Evolutionary conservation across 30 jellyfish, hydroid and myxozoan genomes (phyloP).

Genomic region (Phacellophora camtschatica): DNA sequence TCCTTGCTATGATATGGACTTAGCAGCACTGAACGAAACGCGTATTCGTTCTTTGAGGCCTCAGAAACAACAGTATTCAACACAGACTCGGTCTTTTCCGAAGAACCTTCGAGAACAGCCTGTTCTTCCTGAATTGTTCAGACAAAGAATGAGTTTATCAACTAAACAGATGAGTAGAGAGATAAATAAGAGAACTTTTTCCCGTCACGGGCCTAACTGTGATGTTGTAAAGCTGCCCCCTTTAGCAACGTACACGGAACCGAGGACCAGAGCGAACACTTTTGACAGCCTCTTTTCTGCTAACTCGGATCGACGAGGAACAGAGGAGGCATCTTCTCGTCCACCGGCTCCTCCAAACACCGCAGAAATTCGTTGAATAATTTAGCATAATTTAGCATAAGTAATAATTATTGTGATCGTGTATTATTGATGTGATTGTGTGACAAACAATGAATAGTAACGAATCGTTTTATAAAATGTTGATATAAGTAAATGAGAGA

Average conservation of each 20-base stretch:
- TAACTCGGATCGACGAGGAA: not conserved
- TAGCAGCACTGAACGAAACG: constrained; percentile 1
- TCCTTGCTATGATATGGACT: constrained; percentile 49
- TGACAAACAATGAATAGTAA: not conserved
- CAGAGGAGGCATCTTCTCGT: not conserved
- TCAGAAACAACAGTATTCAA: not conserved
- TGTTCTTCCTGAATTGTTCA: constrained; percentile 19
- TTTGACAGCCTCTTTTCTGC: not conserved
- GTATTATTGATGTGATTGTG: not conserved
- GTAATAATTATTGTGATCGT: too few species aligned
- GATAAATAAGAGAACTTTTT: not conserved
- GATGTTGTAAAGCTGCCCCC: constrained; percentile 19
- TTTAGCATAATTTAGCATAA: too few species aligned
- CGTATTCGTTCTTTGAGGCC: constrained; percentile 3
- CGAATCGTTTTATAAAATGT: too few species aligned
- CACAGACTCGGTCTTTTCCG: not conserved
- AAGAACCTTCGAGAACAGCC: not conserved
- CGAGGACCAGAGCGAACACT: not conserved
- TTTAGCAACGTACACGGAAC: not conserved
- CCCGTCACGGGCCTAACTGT: not conserved
- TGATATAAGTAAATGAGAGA: too few species aligned
- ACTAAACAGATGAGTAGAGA: not conserved
- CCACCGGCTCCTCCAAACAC: constrained; percentile 59
- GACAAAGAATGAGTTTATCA: not conserved
- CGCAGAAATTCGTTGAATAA: constrained; percentile 7